Evolutionary conservation across 2,888 invertebrate genomes (phyloP).

Genomic region (Mythimna loreyi): DNA sequence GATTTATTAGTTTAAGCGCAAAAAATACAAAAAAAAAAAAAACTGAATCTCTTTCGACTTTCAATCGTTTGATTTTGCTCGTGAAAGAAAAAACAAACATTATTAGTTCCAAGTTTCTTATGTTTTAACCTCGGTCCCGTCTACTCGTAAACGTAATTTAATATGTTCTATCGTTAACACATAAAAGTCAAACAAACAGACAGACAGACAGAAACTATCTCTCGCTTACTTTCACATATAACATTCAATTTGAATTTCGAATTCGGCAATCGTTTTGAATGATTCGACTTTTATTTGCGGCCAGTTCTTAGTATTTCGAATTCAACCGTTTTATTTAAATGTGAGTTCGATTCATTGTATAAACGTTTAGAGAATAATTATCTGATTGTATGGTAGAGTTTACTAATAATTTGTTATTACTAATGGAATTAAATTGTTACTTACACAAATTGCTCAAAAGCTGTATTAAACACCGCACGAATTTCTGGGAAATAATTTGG

Average conservation of each 20-base stretch:
- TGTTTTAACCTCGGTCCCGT: background rate
- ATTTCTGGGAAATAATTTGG: conserved; percentile 9
- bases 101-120: background rate
- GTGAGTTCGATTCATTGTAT: conserved; percentile 28
- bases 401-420: conserved; percentile 22
- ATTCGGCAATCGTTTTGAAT: conserved; percentile 43
- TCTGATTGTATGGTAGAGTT: conserved; percentile 12
- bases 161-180: background rate
- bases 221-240: background rate
- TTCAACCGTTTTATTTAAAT: conserved; percentile 30
- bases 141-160: background rate
- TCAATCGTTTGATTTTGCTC: too few relatives aligned
- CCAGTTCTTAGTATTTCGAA: conserved; percentile 46
- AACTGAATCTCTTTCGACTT: too few relatives aligned
- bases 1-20: too few relatives aligned
- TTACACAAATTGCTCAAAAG: conserved; percentile 7
- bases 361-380: conserved; percentile 24
- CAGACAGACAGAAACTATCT: background rate
- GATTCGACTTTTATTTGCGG: conserved; percentile 52
- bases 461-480: background rate
- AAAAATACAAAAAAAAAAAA: too few relatives aligned
- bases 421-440: conserved; percentile 2
- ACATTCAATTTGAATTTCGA: conserved; percentile 37
- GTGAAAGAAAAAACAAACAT: too few relatives aligned
- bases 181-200: background rate